phyloP scores from a whole-genome alignment of 2,113 vertebrate genomes.

The Menidia beryllina region DNA sequence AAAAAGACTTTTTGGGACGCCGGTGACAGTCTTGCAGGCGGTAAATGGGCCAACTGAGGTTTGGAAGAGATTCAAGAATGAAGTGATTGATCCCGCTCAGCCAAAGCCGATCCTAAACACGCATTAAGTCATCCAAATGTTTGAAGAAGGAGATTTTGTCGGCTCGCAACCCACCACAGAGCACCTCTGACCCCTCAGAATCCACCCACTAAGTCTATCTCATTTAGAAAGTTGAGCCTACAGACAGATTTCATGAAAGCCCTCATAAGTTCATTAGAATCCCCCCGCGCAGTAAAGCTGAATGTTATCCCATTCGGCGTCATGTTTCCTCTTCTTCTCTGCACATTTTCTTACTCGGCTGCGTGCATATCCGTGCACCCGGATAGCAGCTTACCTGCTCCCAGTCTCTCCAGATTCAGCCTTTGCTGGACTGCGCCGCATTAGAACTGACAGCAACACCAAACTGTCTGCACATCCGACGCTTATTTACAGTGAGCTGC shows the following conservation, averaged over 20 bases:
- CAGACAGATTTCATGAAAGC: neutral
- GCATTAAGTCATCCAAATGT: too few relatives aligned
- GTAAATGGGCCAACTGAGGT: constrained; percentile 11
- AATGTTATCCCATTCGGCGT: neutral
- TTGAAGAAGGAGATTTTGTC: too few relatives aligned
- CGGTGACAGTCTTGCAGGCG: constrained; percentile 2
- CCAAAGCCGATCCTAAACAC: too few relatives aligned
- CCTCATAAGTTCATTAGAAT: neutral
- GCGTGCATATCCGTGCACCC: neutral
- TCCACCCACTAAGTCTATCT: neutral
- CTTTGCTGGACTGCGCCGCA: neutral
- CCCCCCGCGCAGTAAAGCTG: neutral
- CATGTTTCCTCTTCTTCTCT: neutral
- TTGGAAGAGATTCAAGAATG: constrained; percentile 29
- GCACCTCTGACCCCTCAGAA: neutral
- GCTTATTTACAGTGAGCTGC: constrained; percentile 37
- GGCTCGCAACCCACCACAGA: too few relatives aligned
- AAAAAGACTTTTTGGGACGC: neutral
- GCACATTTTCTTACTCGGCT: neutral
- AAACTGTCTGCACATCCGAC: neutral
- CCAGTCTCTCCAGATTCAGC: too few relatives aligned
- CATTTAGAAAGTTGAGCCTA: neutral
- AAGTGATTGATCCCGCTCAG: constrained; percentile 6
- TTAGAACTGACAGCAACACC: too few relatives aligned
- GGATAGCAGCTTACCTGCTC: neutral